Percentiles rank a stretch among this genome's conserved stretches.
phyloP scores from a whole-genome alignment of 37 sponge, comb jelly and placozoan species.

The Beroe forskalii region DNA sequence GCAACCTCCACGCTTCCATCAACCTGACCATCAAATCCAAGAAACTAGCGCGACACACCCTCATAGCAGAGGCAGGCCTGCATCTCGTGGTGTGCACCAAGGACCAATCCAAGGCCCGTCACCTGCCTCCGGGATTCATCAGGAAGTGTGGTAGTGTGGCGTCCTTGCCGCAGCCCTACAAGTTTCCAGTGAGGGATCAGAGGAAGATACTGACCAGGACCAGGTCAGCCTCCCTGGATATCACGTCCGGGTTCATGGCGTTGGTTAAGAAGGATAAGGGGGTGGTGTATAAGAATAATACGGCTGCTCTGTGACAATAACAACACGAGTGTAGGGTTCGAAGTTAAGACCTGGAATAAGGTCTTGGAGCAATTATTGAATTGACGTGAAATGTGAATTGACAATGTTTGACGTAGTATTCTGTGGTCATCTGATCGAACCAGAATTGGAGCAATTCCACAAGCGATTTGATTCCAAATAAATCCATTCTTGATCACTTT shows the following conservation, averaged over 20 bases:
- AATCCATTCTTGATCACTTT: too few species aligned
- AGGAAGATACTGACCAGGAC: background rate
- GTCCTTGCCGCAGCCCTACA: background rate
- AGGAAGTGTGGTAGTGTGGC: background rate
- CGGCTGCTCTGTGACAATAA: too few species aligned
- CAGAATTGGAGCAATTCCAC: too few species aligned
- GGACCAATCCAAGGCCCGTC: background rate
- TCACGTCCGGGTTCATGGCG: background rate
- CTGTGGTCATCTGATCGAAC: too few species aligned
- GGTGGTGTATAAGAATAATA: background rate
- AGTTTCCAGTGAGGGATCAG: background rate
- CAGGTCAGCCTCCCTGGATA: background rate
- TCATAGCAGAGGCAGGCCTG: background rate
- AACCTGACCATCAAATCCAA: conserved; percentile 15
- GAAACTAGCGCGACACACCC: background rate
- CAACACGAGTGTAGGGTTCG: too few species aligned
- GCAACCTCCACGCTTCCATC: background rate
- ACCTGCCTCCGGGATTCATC: background rate
- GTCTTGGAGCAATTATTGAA: too few species aligned
- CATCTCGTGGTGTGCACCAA: background rate
- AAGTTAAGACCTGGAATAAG: too few species aligned
- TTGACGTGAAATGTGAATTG: too few species aligned
- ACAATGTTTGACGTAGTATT: too few species aligned
- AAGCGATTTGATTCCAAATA: too few species aligned
- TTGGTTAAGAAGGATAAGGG: background rate